These are phyloP conservation scores for Cheilosia soror DNA, from an alignment of 2,888 invertebrate genomes.

Conservation along the genomic window DNA sequence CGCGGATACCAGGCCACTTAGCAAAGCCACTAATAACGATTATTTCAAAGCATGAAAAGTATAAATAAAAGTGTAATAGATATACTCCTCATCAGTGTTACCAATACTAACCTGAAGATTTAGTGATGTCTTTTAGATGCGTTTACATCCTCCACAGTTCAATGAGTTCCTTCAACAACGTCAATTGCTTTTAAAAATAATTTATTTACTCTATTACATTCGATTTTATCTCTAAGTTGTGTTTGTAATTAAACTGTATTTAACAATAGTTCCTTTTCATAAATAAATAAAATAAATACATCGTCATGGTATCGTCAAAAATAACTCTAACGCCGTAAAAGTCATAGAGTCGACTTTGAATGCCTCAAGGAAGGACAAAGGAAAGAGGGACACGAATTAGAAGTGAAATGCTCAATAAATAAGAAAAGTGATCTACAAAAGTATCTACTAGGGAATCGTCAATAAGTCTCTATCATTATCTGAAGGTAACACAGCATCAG, in stretches of 20 bases:
- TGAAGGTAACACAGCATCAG: background rate
- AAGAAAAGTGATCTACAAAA: constrained; percentile 20
- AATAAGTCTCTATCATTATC: constrained; percentile 12
- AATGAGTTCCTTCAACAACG: background rate
- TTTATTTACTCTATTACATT: constrained; percentile 69
- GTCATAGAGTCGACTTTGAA: constrained; percentile 4
- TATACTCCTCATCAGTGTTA: too few species aligned
- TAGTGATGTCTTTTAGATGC: too few species aligned
- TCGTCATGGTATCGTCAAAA: constrained; percentile 43
- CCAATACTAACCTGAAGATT: too few species aligned
- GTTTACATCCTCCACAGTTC: background rate
- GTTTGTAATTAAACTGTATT: constrained; percentile 43
- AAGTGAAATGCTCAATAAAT: constrained; percentile 29
- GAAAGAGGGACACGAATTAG: constrained; percentile 10
- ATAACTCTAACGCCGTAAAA: background rate
- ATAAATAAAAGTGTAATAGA: too few species aligned
- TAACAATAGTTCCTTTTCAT: constrained; percentile 42
- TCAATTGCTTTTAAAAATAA: constrained; percentile 61
- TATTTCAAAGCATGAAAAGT: too few species aligned
- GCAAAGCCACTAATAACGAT: too few species aligned
- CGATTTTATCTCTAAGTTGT: constrained; percentile 57
- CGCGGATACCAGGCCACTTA: too few species aligned
- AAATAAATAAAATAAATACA: constrained; percentile 71
- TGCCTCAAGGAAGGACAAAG: background rate
- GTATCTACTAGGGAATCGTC: constrained; percentile 5